These are phyloP conservation scores for Ambastaia sidthimunki DNA, from an alignment of 2,797 vertebrate genomes.

Conservation along the genomic window DNA sequence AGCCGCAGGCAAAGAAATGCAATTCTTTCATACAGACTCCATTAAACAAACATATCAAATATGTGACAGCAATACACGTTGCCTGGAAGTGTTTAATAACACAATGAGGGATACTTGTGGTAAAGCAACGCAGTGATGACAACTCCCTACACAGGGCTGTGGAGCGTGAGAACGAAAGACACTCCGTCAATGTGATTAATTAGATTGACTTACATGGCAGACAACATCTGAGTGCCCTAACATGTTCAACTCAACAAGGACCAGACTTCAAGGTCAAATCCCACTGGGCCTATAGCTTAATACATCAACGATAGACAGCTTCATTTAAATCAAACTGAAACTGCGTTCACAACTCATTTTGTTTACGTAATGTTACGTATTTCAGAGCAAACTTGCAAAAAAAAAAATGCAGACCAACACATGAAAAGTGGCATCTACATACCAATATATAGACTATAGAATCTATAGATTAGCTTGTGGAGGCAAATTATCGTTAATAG, in stretches of 20 bases:
- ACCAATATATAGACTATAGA: no score
- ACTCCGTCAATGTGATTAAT: constrained; percentile 57
- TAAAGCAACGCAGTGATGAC: not conserved
- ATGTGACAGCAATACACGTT: constrained; percentile 27
- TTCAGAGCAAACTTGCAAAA: not conserved
- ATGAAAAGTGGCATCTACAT: no score
- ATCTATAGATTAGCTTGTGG: no score
- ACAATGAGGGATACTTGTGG: not conserved
- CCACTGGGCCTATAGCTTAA: constrained; percentile 63
- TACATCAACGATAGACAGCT: constrained; percentile 66
- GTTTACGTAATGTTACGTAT: not conserved
- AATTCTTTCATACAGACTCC: constrained; percentile 37
- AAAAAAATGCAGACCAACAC: not conserved
- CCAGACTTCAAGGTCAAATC: constrained; percentile 58
- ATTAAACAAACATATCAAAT: constrained; percentile 41
- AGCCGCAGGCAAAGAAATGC: constrained; percentile 33
- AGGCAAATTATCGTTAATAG: no score
- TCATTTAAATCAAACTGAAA: not conserved
- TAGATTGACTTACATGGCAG: constrained; percentile 53
- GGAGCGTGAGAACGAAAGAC: constrained; percentile 26
- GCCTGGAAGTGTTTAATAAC: constrained; percentile 8
- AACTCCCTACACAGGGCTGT: not conserved
- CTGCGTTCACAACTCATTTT: not conserved
- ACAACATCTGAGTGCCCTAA: constrained; percentile 49
- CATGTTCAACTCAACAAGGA: constrained; percentile 62